These are phyloP conservation scores for Ephydatia muelleri DNA, from an alignment of 37 sponge, comb jelly and placozoan genomes.

Conservation along the genomic window DNA sequence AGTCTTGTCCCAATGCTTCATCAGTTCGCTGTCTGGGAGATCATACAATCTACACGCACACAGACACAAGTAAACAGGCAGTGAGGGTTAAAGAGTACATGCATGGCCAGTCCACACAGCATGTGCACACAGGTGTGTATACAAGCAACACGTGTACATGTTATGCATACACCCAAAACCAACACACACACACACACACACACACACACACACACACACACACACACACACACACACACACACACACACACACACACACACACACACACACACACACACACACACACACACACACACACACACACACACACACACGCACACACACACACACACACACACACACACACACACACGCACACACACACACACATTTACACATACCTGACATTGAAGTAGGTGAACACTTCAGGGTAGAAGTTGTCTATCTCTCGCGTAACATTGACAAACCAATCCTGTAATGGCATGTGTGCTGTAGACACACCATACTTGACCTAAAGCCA, in stretches of 20 bases:
- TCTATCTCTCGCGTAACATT: slow-evolving; percentile 95
- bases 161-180: too few species aligned
- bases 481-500: neutral
- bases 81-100: neutral
- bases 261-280: slow-evolving; percentile 5
- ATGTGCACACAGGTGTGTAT: neutral
- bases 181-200: neutral
- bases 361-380: too few species aligned
- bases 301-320: neutral
- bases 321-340: neutral
- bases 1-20: slow-evolving; percentile 95
- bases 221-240: slow-evolving; percentile 17
- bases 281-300: neutral
- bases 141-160: too few species aligned
- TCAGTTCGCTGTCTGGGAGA: slow-evolving; percentile 82
- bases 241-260: slow-evolving; percentile 3
- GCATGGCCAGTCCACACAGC: slow-evolving; percentile 8
- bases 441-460: slow-evolving; percentile 76
- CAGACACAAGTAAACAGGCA: too few species aligned
- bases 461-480: neutral
- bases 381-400: slow-evolving; percentile 93
- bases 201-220: slow-evolving; percentile 18
- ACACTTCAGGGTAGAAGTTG: slow-evolving; percentile 92
- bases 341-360: too few species aligned
- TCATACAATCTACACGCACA: slow-evolving; percentile 79